Base-by-base conservation (phyloP, 2,888 invertebrate species). In the Venusia cambrica region DNA sequence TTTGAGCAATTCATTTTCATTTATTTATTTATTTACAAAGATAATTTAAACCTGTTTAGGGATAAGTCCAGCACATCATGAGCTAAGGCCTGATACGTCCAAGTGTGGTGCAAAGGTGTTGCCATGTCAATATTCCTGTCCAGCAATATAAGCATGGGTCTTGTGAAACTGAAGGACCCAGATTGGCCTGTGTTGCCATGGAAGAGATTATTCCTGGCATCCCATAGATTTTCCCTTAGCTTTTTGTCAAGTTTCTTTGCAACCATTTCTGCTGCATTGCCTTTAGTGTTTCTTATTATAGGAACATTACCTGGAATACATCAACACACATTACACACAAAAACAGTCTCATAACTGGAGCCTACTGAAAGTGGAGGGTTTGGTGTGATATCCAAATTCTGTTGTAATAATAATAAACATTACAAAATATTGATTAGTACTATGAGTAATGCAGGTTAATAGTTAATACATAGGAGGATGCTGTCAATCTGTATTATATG, bases 81-180 rank as follows among this genome's bases (percentile, higher is more conserved):
- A 10, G 97, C 94, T 32, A 99, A 81, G 1, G 99, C 99, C 79
- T 99, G 99, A 76, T 99, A 99, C 0, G 99, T 99, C 99, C 99
- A 99, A 0, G 99, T 98, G 76, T 99, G 99, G 88, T 99, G 99
- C 40, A 99, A 84, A 10, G 98, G 98, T 19, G 99, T 99, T 1
- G 98, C 98, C 91, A 99, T 92, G 74, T 99, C 99, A 48, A 98
- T 90, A 76, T 96, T 97, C 40, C 99, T 90, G 75, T 99, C 99
- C 34, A 99, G 85, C 40, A 99, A 85, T 48, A 99, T 93, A 14
- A 99, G 85, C 57, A 99, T 89, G 0, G 99, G 99, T 25, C 99
- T 88, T 61, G 98, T 97, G 72, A 98, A 98, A 73, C 96, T 95
- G 61, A 91, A 92, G 31, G 91, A 89, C 0, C 94, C 93, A 0